phyloP scores from a whole-genome alignment of 2,113 vertebrate genomes.

The Centropus bengalensis region DNA sequence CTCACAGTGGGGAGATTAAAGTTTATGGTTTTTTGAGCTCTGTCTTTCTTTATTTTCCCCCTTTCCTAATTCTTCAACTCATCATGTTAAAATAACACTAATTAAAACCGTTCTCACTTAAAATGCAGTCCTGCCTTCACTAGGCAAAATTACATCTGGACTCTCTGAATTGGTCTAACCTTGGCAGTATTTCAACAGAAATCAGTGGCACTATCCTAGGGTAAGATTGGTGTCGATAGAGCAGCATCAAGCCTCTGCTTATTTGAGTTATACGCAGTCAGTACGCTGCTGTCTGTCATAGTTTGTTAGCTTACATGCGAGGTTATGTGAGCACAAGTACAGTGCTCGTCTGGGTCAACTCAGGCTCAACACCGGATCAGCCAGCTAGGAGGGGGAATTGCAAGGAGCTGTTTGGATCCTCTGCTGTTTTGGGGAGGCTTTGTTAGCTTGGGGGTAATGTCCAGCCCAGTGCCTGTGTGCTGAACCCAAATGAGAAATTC shows the following conservation, averaged over 20 bases:
- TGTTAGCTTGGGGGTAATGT: neutral
- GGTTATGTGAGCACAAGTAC: neutral
- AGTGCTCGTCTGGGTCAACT: neutral
- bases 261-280: neutral
- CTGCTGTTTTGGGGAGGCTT: neutral
- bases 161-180: neutral
- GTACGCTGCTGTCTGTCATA: neutral
- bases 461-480: neutral
- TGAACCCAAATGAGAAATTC: neutral
- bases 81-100: slow-evolving; percentile 4
- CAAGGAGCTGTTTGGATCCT: rapidly evolving
- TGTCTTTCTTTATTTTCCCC: neutral
- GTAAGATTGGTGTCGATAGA: neutral
- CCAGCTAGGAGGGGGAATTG: neutral
- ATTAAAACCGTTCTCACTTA: slow-evolving; percentile 11
- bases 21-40: slow-evolving; percentile 1
- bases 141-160: slow-evolving; percentile 23
- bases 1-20: neutral
- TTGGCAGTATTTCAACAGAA: slow-evolving; percentile 1
- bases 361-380: neutral
- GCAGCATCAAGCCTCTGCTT: neutral
- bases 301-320: neutral
- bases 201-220: neutral
- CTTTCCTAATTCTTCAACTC: slow-evolving; percentile 1
- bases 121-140: neutral